Percentiles rank a stretch among this genome's conserved stretches.
phyloP scores from a whole-genome alignment of 2,797 vertebrate genomes.

The Ispidina lecontei region DNA sequence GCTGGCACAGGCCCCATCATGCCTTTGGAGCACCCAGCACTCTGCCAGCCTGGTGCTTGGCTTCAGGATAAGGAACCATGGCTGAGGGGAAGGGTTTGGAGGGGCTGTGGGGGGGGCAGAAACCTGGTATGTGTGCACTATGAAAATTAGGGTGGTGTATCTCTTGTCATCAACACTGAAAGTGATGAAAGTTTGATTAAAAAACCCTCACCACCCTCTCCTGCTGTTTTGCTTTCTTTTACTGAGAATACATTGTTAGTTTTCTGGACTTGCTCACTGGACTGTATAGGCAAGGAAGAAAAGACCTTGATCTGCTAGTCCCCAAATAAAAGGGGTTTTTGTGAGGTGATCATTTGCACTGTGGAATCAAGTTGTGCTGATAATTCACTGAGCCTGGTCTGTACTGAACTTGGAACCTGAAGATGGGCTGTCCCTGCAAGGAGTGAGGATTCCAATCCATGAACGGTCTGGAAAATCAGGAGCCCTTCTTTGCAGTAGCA shows the following conservation, averaged over 20 bases:
- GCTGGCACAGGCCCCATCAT: not conserved
- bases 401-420: slow-evolving; percentile 51
- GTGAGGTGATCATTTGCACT: slow-evolving; percentile 12
- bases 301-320: slow-evolving; percentile 2
- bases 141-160: slow-evolving; percentile 28
- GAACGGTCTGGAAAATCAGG: slow-evolving; percentile 12
- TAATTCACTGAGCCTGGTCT: not conserved
- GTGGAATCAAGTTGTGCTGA: not conserved
- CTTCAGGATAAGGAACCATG: not conserved
- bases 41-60: not conserved
- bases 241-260: slow-evolving; percentile 1
- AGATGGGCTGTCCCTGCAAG: slow-evolving; percentile 48
- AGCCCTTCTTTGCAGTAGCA: not conserved
- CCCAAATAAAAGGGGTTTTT: slow-evolving; percentile 14
- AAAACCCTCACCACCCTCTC: slow-evolving; percentile 12
- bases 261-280: slow-evolving; percentile 14
- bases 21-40: not conserved
- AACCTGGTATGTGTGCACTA: not conserved
- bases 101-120: not conserved
- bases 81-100: not conserved
- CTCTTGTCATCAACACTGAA: slow-evolving; percentile 21
- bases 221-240: slow-evolving; percentile 59
- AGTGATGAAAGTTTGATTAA: slow-evolving; percentile 48
- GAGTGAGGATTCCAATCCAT: not conserved
- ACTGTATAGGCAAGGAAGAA: slow-evolving; percentile 2